Evolutionary conservation across 1,140 invertebrate genomes (phyloP), one percentile per base, ranked within the genome.

Genomic region (Tetramorium parvispinum): DNA sequence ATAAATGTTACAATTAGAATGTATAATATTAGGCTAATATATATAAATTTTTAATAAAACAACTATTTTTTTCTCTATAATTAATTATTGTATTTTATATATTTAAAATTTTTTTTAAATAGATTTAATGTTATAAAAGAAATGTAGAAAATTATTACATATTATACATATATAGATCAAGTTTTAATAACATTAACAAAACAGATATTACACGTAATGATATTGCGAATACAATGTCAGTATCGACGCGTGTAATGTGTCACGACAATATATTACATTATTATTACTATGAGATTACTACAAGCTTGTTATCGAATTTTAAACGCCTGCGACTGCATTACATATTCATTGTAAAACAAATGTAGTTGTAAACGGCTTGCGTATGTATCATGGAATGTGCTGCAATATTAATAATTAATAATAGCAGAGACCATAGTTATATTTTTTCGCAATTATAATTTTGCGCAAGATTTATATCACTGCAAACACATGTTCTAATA

Each of bases 331-430:
- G 53, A 18, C 53, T 82, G 55, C 40, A 13, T 73, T 61, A 53
- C 68, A 37, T 65, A 79, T 79, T 79, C 27, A 79, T 49, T 59
- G 53, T 83, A 59, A 59, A 75, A 83, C 66, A 37, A 83, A 83
- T 5, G 21, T 70, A 5, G 18, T 2, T 57, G 10, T 57, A 53
- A 81, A 81, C 10, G 46, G n/a, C 32, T 24, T 24, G 46, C 32
- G 40, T 43, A 24, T 32, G 24, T 40, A 82, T 53, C 21, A 5
- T 6, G 13, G 32, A 40, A 40, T 68, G n/a, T 43, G n/a, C 16
- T 51, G 27, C 27, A 53, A 53, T 68, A 68, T 37, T 79, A 79
- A 65, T 40, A 27, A 43, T 7, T 21, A 63, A 61, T 63, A 77
- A 63, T 63, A 66, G 7, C 27, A 8, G 0, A 4, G 46, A 24